Base-by-base conservation (phyloP, 2,888 invertebrate species). In the Cheiracanthium punctorium region DNA sequence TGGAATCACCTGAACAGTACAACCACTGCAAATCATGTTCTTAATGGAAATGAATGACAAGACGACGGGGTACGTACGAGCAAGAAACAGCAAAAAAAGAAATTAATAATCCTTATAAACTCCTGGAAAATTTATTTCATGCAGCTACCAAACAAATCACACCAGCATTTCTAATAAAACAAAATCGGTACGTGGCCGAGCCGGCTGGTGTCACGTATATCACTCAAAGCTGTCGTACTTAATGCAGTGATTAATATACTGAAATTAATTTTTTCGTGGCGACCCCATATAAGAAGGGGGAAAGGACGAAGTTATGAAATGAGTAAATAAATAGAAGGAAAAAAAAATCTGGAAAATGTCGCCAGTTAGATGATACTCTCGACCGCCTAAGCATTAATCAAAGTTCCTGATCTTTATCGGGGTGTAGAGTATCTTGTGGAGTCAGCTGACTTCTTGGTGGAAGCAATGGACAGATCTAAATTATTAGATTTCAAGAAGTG, bases 241-340 rank as follows among this genome's bases (percentile, higher is more conserved):
- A 82, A 67, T 28, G 72, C 28, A 67, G 71, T 73, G 82, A 84
- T 84, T 84, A 84, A 84, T 84, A 84, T 29, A 29, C 20, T 5
- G 37, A 71, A 77, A 84, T 84, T 77, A 77, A 77, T 84, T 84
- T 84, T 84, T 74, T 77, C 24, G 58, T 24, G 5, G 58, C 58
- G 5, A 24, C 20, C 58, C 24, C 24, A 24, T 7, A 24, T 24
- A 17, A 17, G 17, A 37, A 69, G 48, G 48, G 4, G 30, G 33
- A 28, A 32, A 71, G 32, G 24, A n/a, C n/a, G 20, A 33, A 72
- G 28, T 28, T 29, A 41, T 24, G 41, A n/a, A 70, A 37, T 4
- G 33, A 37, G 37, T 37, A 37, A 37, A 37, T n/a, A n/a, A n/a
- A n/a, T n/a, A n/a, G 37, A 71, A 29, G n/a, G 30, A 48, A 28